Evolutionary conservation across 2,113 vertebrate genomes (phyloP).

Genomic region (Sinosuthora webbiana): DNA sequence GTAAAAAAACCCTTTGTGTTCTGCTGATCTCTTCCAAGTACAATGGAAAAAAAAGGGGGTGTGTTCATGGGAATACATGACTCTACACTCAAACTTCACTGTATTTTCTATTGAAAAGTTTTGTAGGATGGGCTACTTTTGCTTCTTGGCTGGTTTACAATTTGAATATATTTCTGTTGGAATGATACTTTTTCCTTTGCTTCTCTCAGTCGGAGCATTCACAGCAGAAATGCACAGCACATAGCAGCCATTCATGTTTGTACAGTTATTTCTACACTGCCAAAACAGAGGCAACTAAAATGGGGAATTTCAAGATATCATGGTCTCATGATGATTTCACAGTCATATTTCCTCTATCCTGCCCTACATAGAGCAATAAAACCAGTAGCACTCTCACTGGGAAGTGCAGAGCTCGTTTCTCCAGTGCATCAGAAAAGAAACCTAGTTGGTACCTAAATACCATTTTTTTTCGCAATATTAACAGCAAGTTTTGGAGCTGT

Average conservation of each 20-base stretch:
- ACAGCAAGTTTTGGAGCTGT: conserved; percentile 52
- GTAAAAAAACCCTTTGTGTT: not conserved
- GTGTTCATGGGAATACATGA: too few relatives aligned
- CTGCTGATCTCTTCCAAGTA: not conserved
- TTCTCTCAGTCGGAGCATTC: not conserved
- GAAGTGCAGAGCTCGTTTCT: conserved; percentile 42
- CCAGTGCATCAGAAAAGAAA: conserved; percentile 47
- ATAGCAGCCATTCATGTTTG: not conserved
- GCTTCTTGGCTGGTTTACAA: not conserved
- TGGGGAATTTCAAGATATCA: not conserved
- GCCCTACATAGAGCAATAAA: conserved; percentile 28
- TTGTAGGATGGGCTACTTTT: not conserved
- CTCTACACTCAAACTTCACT: not conserved
- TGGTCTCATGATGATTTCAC: not conserved
- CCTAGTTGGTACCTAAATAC: conserved; percentile 10
- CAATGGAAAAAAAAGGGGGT: accelerated
- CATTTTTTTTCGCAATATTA: conserved; percentile 3
- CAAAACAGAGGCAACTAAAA: not conserved
- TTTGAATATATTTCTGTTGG: not conserved
- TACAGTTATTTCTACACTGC: not conserved
- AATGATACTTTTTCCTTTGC: not conserved
- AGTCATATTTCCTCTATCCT: not conserved
- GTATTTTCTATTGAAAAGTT: not conserved
- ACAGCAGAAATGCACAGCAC: not conserved
- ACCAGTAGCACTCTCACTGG: not conserved